Evolutionary conservation across 2,888 invertebrate species (phyloP), one percentile per base, ranked within the genome.

Genomic region (Copidosoma aretas): DNA sequence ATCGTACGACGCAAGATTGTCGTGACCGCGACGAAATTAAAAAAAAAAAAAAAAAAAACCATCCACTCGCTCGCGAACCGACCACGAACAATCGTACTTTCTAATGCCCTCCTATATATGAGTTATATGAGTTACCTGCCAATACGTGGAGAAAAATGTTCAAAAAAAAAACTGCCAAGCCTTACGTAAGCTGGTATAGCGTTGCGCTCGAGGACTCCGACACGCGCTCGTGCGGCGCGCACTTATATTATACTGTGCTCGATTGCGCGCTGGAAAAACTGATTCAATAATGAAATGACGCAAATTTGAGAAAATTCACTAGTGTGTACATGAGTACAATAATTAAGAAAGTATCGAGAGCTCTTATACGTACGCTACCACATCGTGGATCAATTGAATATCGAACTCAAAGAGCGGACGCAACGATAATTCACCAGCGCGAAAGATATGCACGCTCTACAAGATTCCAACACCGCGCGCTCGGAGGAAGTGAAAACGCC

Each of bases 1-100:
- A 32, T 32, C 32, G 32, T 8, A 5, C 32, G 8, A 32, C 8
- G 8, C 32, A 32, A 32, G 8, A 32, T 32, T 8, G 8, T 32
- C 32, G 32, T 8, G 32, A 32, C 8, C 32, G 32, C 8, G 32
- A n/a, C n/a, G n/a, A n/a, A n/a, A n/a, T n/a, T n/a, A n/a, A n/a
- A n/a, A 8, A 32, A 32, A 32, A 32, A 32, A 32, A 32, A 56
- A 56, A 57, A 39, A 64, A 60, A 60, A 60, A 19, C 32, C 21
- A n/a, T n/a, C n/a, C n/a, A n/a, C n/a, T n/a, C n/a, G n/a, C n/a
- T n/a, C n/a, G n/a, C n/a, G n/a, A 21, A 41, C 46, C 54, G 51
- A 60, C 25, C 57, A 51, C 61, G 57, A 61, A 51, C 51, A 66
- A 67, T 67, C 61, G 51, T 61, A 67, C 67, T 61, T 67, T 67